A percentile compares a stretch with the other conserved stretches of the same genome.
These are phyloP conservation scores for Aurelia sp. DNA, from an alignment of 30 jellyfish, hydroid and myxozoan genomes.

Conservation along the genomic window DNA sequence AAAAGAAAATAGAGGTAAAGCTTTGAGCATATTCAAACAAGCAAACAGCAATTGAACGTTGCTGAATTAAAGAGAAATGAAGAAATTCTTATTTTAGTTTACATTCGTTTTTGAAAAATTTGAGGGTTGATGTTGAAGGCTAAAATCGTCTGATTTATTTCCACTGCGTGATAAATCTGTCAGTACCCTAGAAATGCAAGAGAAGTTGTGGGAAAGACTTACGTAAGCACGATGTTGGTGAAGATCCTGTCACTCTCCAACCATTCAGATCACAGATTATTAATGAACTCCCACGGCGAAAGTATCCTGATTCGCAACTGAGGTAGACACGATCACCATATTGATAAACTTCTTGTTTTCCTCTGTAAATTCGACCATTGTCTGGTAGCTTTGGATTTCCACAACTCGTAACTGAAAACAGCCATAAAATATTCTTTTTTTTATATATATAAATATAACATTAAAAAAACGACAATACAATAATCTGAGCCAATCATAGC, in stretches of 20 bases:
- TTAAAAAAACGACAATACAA: too few species aligned
- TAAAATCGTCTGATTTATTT: too few species aligned
- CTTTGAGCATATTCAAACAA: too few species aligned
- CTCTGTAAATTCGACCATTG: constrained; percentile 31
- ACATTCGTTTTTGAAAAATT: too few species aligned
- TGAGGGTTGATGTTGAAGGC: too few species aligned
- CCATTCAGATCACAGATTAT: constrained; percentile 25
- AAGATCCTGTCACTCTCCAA: constrained; percentile 15
- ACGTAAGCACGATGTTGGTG: constrained; percentile 38
- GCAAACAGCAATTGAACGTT: too few species aligned
- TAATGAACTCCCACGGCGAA: constrained; percentile 36
- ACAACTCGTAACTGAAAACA: constrained; percentile 29
- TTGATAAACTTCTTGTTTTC: constrained; percentile 16
- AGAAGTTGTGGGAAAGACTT: background rate
- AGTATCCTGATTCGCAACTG: constrained; percentile 46
- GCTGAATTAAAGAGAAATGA: too few species aligned
- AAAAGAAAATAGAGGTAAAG: too few species aligned
- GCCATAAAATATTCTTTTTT: background rate
- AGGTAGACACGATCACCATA: constrained; percentile 46
- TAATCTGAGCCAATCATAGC: too few species aligned
- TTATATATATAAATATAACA: too few species aligned
- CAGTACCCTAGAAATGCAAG: too few species aligned
- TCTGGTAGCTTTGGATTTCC: constrained; percentile 34
- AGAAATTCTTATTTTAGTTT: too few species aligned
- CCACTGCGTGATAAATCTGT: background rate